These are phyloP conservation scores for Perithous albicinctus DNA, from an alignment of 2,888 invertebrate genomes.

Conservation along the genomic window DNA sequence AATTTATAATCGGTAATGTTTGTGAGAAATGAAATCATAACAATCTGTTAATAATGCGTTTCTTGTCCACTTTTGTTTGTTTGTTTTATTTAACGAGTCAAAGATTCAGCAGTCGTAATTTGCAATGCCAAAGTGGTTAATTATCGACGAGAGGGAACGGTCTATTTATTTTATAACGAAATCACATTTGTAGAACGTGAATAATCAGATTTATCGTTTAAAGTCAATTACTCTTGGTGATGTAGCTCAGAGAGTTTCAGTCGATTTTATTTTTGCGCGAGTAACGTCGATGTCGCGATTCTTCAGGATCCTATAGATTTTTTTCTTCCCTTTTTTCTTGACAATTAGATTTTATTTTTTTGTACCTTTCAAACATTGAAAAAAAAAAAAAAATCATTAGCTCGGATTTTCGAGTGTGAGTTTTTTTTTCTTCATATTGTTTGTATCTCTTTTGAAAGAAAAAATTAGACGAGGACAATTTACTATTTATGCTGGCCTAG, in stretches of 20 bases:
- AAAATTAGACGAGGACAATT: neutral
- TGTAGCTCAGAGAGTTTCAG: conserved; percentile 24
- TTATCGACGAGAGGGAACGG: conserved; percentile 1
- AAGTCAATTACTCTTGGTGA: conserved; percentile 39
- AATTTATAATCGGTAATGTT: neutral
- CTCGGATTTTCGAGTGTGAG: neutral
- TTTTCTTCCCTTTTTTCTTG: neutral
- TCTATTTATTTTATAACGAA: conserved; percentile 32
- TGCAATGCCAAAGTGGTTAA: conserved; percentile 31
- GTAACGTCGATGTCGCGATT: conserved; percentile 1
- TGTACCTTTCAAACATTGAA: no score
- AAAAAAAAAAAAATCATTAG: neutral
- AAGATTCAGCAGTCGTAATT: neutral
- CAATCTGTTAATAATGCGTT: neutral
- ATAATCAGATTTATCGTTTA: neutral
- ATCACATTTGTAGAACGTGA: conserved; percentile 8
- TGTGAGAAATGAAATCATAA: neutral
- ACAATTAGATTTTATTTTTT: no score
- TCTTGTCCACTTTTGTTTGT: no score
- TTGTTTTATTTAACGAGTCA: neutral
- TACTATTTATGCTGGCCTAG: neutral
- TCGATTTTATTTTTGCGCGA: neutral
- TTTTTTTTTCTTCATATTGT: neutral
- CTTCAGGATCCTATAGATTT: neutral
- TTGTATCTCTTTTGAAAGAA: neutral